Evolutionary conservation across 2,888 invertebrate species (phyloP).

Genomic region (Phymatocera aterrima): DNA sequence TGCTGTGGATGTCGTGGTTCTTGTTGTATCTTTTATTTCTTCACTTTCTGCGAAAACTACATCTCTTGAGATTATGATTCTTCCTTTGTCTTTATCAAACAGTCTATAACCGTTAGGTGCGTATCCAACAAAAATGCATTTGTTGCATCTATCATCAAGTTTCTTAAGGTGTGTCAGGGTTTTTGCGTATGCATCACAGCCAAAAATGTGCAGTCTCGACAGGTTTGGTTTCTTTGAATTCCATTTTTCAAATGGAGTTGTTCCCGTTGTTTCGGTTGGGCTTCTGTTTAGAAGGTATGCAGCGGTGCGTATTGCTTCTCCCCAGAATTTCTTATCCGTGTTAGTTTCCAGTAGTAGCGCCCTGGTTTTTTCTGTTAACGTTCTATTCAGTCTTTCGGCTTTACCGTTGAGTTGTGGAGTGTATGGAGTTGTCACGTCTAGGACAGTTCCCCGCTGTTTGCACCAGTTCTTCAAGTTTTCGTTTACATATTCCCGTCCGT

Average conservation of each 20-base stretch:
- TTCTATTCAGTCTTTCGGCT: conserved; percentile 6
- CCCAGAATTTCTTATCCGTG: conserved; percentile 32
- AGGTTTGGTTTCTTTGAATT: neutral
- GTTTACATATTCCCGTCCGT: conserved; percentile 57
- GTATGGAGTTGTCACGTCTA: neutral
- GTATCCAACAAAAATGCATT: conserved; percentile 58
- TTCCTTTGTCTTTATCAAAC: conserved; percentile 53
- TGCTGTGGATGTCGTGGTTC: no score
- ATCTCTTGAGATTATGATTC: conserved; percentile 51
- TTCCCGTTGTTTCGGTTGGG: neutral
- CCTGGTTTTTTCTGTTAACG: neutral
- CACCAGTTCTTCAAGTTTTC: conserved; percentile 51
- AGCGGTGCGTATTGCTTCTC: conserved; percentile 35
- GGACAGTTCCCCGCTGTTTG: conserved; percentile 48
- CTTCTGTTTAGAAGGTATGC: conserved; percentile 43
- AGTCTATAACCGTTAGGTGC: conserved; percentile 54
- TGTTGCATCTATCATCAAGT: conserved; percentile 58
- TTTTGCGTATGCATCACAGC: neutral
- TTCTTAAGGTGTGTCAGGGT: conserved; percentile 50
- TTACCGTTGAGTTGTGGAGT: neutral
- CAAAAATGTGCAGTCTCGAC: conserved; percentile 42
- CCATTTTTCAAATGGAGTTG: neutral
- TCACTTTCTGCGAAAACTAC: conserved; percentile 46
- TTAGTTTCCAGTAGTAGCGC: neutral
- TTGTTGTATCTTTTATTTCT: no score